Evolutionary conservation across 2,888 invertebrate species (phyloP).

Genomic region (Meiosimyza decipiens): DNA sequence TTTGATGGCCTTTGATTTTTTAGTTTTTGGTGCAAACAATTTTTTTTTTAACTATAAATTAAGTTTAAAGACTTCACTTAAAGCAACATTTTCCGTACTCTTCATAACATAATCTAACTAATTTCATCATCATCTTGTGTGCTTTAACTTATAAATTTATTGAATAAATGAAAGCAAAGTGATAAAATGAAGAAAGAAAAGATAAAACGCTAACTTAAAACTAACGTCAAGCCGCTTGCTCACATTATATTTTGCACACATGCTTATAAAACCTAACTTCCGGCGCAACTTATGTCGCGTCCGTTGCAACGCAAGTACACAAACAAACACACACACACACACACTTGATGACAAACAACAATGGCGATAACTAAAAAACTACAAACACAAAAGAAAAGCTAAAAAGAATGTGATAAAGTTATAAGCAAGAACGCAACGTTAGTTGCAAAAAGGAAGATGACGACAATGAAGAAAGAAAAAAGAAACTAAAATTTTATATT

Average conservation of each 20-base stretch:
- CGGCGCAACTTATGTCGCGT: constrained; percentile 59
- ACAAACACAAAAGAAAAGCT: constrained; percentile 34
- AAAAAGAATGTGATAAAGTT: neutral
- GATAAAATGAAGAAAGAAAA: neutral
- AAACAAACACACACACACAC: too few species aligned
- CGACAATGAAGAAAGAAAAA: constrained; percentile 8
- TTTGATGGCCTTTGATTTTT: too few species aligned
- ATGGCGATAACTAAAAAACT: constrained; percentile 53
- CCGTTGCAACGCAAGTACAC: constrained; percentile 45
- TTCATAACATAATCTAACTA: constrained; percentile 6
- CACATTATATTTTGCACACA: constrained; percentile 5
- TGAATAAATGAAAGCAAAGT: neutral
- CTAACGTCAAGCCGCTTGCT: neutral
- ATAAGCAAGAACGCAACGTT: too few species aligned
- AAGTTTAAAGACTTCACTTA: too few species aligned
- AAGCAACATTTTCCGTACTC: neutral
- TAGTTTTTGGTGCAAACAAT: too few species aligned
- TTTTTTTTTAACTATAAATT: too few species aligned
- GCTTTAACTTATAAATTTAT: constrained; percentile 17
- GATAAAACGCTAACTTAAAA: neutral
- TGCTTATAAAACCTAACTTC: constrained; percentile 28
- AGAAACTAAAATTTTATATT: neutral
- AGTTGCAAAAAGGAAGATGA: constrained; percentile 29
- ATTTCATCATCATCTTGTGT: constrained; percentile 8
- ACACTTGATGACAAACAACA: constrained; percentile 52